Percentiles rank a stretch among this genome's conserved stretches.
Evolutionary conservation across 2,113 vertebrate genomes (phyloP).

Genomic region (Nymphicus hollandicus): DNA sequence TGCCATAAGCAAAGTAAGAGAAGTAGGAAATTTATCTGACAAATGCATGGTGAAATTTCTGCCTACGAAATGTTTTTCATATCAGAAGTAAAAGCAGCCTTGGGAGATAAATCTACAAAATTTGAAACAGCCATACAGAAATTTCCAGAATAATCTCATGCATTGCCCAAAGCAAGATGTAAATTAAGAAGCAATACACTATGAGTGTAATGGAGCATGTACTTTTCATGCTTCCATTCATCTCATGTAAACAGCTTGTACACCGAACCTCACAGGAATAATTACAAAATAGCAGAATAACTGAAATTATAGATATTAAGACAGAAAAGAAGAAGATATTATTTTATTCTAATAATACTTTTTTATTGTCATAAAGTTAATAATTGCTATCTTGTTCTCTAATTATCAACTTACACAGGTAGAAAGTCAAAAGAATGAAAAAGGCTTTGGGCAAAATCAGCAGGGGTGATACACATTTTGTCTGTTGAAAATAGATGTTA

Average conservation of each 20-base stretch:
- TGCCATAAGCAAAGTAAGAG: constrained; percentile 60
- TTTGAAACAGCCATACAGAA: constrained; percentile 61
- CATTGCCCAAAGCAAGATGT: constrained; percentile 66
- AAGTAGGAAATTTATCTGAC: constrained; percentile 66
- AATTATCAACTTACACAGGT: constrained; percentile 23
- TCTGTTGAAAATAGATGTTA: constrained; percentile 45
- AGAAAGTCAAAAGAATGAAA: constrained; percentile 42
- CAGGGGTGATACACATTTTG: background rate
- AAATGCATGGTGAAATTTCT: constrained; percentile 59
- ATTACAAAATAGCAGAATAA: constrained; percentile 45
- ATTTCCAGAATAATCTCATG: constrained; percentile 59
- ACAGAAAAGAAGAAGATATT: background rate
- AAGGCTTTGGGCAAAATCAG: constrained; percentile 43
- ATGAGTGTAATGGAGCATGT: constrained; percentile 67
- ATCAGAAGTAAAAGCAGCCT: constrained; percentile 57
- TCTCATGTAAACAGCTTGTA: constrained; percentile 67
- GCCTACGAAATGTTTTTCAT: constrained; percentile 63
- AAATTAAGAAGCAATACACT: constrained; percentile 75
- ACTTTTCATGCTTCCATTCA: constrained; percentile 70
- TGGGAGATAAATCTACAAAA: constrained; percentile 65
- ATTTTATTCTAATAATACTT: background rate
- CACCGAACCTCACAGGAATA: constrained; percentile 54
- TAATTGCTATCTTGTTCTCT: constrained; percentile 41
- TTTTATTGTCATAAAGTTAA: background rate
- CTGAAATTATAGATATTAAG: constrained; percentile 42